phyloP scores from a whole-genome alignment of 1,140 invertebrate species.

The Epicauta chinensis region DNA sequence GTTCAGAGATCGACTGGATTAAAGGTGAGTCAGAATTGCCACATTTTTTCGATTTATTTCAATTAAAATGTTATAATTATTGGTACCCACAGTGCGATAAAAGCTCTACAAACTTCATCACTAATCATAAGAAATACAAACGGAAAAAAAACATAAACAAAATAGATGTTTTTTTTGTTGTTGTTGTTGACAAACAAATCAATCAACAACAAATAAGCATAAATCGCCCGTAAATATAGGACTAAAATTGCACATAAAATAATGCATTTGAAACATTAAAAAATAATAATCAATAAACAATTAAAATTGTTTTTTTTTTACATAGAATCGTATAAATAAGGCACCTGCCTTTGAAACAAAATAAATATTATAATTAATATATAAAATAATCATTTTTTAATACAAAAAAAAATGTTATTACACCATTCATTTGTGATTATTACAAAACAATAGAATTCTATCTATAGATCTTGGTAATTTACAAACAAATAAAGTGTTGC shows the following conservation, averaged over 20 bases:
- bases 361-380: constrained; percentile 14
- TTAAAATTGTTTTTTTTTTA: constrained; percentile 1
- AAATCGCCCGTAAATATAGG: neutral
- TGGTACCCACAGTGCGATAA: constrained; percentile 27
- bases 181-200: too few species aligned
- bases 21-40: too few species aligned
- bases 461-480: constrained; percentile 15
- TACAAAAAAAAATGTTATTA: constrained; percentile 16
- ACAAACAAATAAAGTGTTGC: neutral
- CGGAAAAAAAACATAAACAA: constrained; percentile 8
- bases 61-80: constrained; percentile 19
- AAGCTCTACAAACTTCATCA: constrained; percentile 18
- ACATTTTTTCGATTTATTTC: constrained; percentile 7
- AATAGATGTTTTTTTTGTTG: too few species aligned
- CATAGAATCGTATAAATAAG: constrained; percentile 23
- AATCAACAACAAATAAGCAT: too few species aligned
- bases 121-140: constrained; percentile 17
- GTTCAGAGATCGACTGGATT: too few species aligned
- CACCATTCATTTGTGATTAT: too few species aligned
- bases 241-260: constrained; percentile 23
- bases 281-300: too few species aligned
- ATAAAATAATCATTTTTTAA: constrained; percentile 20
- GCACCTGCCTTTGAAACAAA: constrained; percentile 17
- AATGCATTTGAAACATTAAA: constrained; percentile 14
- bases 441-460: constrained; percentile 1